phyloP scores from a whole-genome alignment of 2,113 vertebrate species.

The Chelonoidis abingdonii region DNA sequence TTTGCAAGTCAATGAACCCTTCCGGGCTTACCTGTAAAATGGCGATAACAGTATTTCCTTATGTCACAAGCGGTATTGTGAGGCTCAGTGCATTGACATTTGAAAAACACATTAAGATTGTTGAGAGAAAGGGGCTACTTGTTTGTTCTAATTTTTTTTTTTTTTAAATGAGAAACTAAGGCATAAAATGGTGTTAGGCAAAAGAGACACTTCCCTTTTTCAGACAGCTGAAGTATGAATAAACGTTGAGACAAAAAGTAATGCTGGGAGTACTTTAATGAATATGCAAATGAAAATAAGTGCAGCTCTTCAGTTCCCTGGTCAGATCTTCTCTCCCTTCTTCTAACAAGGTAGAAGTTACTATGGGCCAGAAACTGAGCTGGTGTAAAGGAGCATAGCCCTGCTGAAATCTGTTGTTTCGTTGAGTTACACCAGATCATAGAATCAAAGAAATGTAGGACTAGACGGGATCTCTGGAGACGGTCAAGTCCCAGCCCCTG shows the following conservation, averaged over 20 bases:
- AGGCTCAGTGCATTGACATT: rapidly evolving
- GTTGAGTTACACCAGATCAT: conserved; percentile 9
- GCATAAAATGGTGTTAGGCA: not conserved
- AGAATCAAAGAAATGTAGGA: not conserved
- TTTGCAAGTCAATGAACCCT: not conserved
- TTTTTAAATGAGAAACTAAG: not conserved
- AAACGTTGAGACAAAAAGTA: not conserved
- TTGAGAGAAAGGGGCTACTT: not conserved
- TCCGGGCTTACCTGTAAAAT: not conserved
- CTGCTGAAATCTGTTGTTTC: not conserved
- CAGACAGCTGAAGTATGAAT: conserved; percentile 46
- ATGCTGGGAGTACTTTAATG: conserved; percentile 38
- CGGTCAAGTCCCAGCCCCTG: not conserved
- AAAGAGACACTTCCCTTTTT: conserved; percentile 25
- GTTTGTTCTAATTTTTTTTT: too few species aligned
- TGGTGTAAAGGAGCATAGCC: not conserved
- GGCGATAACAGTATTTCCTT: not conserved
- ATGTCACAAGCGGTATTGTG: not conserved
- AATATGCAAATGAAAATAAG: conserved; percentile 17
- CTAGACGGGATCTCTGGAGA: not conserved
- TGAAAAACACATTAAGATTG: not conserved
- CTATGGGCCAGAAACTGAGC: not conserved
- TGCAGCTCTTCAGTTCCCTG: rapidly evolving
- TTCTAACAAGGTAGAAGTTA: not conserved
- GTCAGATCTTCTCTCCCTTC: not conserved